Evolutionary conservation across 2,888 invertebrate species (phyloP), one percentile per base, ranked within the genome.

Genomic region (Lepidocyrtoides sp.): DNA sequence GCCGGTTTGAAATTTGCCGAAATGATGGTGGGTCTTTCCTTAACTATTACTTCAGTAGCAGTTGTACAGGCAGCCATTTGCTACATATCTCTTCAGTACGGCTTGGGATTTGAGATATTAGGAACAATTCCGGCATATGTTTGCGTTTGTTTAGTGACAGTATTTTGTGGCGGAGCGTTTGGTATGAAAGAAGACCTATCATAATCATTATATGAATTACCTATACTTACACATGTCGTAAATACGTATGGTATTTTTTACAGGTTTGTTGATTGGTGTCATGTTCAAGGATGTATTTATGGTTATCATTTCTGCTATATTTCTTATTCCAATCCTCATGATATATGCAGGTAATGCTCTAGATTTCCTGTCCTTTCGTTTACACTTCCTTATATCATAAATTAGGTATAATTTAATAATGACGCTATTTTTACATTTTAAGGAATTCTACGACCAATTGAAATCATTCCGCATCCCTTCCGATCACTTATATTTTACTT

Each of bases 381-480:
- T 8, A 41, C 41, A 41, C n/a, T n/a, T n/a, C n/a, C n/a, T n/a
- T n/a, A n/a, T n/a, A n/a, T n/a, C n/a, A n/a, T n/a, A n/a, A n/a
- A n/a, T n/a, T n/a, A n/a, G n/a, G n/a, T n/a, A n/a, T n/a, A n/a
- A n/a, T n/a, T n/a, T n/a, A n/a, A n/a, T n/a, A n/a, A n/a, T n/a
- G n/a, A n/a, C n/a, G 14, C 36, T 32, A 32, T 72, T 72, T 72
- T 72, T 72, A 3, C 57, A 57, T 4, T 41, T 36, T 1, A 41
- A 89, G 89, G 89, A n/a, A 26, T 72, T 8, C n/a, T 89, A 0
- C 82, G 75, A 4, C 89, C 89, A 32, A n/a, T 75, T 26, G 83
- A 89, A 77, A 54, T 75, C 7, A 72, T 83, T 20, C 89, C 89
- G 0, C 44, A 51, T 14, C 41, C 63, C 8, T 63, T 72, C 17